These are phyloP conservation scores for Glandiceps talaboti DNA, from an alignment of 53 echinoderm and acorn worm species.

Conservation along the genomic window DNA sequence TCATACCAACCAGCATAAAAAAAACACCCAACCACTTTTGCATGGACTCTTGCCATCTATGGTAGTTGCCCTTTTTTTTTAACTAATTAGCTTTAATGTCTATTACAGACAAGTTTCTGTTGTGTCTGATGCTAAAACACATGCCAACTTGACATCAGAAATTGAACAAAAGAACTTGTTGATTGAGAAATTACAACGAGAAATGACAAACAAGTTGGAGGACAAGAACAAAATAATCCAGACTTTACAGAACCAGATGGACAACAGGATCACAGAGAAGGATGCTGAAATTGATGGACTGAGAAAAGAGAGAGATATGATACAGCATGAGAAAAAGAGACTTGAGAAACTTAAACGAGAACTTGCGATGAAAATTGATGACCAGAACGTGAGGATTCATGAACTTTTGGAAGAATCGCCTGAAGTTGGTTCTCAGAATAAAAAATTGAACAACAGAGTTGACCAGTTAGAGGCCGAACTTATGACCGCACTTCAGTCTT, in stretches of 20 bases:
- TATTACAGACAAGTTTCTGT: not conserved
- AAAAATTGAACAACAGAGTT: not conserved
- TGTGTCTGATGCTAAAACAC: not conserved
- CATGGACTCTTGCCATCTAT: no score
- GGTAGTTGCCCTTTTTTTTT: no score
- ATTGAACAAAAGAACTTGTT: slow-evolving; percentile 58
- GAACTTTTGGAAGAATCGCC: not conserved
- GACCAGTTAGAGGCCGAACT: not conserved
- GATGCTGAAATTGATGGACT: slow-evolving; percentile 49
- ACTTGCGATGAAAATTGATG: slow-evolving; percentile 42
- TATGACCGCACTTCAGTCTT: not conserved
- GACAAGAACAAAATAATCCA: slow-evolving; percentile 71
- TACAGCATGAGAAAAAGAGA: slow-evolving; percentile 33
- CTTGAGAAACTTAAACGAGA: slow-evolving; percentile 74
- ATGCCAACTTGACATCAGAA: slow-evolving; percentile 30
- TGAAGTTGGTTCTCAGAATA: not conserved
- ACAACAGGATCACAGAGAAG: slow-evolving; percentile 59
- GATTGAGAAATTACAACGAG: slow-evolving; percentile 70
- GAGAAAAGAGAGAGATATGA: slow-evolving; percentile 49
- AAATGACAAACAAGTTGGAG: slow-evolving; percentile 72
- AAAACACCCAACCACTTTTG: no score
- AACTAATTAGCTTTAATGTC: not conserved
- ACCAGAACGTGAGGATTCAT: not conserved
- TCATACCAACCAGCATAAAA: no score
- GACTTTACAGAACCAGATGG: slow-evolving; percentile 30